Percentiles rank a stretch among this genome's conserved stretches.
phyloP scores from a whole-genome alignment of 1,140 invertebrate species.

The Lordiphosa clarofinis region DNA sequence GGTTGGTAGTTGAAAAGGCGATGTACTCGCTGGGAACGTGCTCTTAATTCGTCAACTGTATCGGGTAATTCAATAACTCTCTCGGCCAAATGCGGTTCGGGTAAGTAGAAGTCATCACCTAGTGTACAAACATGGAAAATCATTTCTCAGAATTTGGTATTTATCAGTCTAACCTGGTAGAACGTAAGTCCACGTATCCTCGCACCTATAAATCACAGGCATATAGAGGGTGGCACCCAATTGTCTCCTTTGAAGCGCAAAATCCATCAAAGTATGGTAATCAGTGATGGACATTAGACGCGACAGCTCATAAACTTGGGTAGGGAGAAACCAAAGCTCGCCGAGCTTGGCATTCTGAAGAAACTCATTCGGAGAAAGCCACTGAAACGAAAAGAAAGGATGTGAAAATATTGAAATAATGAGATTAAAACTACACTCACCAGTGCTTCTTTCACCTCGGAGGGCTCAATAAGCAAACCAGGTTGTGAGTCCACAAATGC shows the following conservation, averaged over 20 bases:
- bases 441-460: slow-evolving; percentile 85
- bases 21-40: slow-evolving; percentile 40
- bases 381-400: slow-evolving; percentile 74
- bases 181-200: slow-evolving; percentile 18
- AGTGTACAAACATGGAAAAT: neutral
- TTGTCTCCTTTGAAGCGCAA: slow-evolving; percentile 38
- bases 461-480: slow-evolving; percentile 81
- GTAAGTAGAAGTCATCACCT: slow-evolving; percentile 58
- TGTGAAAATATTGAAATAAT: slow-evolving; percentile 80
- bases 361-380: slow-evolving; percentile 79
- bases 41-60: slow-evolving; percentile 26
- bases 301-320: slow-evolving; percentile 82
- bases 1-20: slow-evolving; percentile 20
- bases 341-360: slow-evolving; percentile 47
- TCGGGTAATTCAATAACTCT: slow-evolving; percentile 33
- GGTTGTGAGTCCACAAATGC: slow-evolving; percentile 83
- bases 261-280: slow-evolving; percentile 27
- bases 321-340: slow-evolving; percentile 79
- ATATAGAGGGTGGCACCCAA: slow-evolving; percentile 42
- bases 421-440: slow-evolving; percentile 80
- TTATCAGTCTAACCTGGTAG: slow-evolving; percentile 35
- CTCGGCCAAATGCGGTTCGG: slow-evolving; percentile 32
- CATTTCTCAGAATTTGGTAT: neutral
- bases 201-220: slow-evolving; percentile 44
- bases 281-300: slow-evolving; percentile 58